Conservation (phyloP, 2,113 vertebrate species). For the Meles meles region DNA sequence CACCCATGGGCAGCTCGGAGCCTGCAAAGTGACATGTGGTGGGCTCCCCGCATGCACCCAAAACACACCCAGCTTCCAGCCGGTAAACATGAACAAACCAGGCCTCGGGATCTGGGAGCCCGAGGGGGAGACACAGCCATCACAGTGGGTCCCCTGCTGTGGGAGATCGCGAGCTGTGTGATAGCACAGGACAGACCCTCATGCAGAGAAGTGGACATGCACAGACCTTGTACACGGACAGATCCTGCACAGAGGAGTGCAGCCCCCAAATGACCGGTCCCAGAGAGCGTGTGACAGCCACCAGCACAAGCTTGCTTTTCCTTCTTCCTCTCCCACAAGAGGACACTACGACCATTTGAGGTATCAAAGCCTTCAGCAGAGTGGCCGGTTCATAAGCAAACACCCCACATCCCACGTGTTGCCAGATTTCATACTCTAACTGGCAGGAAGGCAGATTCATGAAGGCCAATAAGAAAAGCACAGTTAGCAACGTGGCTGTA, state of each 20-base stretch:
- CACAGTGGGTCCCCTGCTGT: no score
- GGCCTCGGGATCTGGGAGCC: not conserved
- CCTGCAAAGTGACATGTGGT: not conserved
- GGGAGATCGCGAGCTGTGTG: no score
- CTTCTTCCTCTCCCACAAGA: not conserved
- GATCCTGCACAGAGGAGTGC: no score
- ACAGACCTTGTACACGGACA: no score
- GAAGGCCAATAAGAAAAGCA: conserved; percentile 45
- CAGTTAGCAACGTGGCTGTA: conserved; percentile 44
- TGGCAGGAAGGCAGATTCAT: conserved; percentile 11
- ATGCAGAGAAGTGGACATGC: no score
- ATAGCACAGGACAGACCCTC: no score
- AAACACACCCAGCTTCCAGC: not conserved
- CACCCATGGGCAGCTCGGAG: not conserved
- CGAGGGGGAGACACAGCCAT: not conserved
- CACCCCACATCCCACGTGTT: conserved; percentile 48
- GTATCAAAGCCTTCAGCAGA: conserved; percentile 39
- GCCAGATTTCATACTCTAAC: conserved; percentile 59
- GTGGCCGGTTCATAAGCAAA: conserved; percentile 9
- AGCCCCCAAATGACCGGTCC: not conserved
- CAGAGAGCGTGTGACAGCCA: fast-evolving
- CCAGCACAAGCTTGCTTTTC: not conserved
- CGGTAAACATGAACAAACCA: not conserved
- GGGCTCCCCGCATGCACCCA: not conserved
- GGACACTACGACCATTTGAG: not conserved